Evolutionary conservation across 2,888 invertebrate genomes (phyloP), one percentile per base, ranked within the genome.

Genomic region (Drosophila pegasa): DNA sequence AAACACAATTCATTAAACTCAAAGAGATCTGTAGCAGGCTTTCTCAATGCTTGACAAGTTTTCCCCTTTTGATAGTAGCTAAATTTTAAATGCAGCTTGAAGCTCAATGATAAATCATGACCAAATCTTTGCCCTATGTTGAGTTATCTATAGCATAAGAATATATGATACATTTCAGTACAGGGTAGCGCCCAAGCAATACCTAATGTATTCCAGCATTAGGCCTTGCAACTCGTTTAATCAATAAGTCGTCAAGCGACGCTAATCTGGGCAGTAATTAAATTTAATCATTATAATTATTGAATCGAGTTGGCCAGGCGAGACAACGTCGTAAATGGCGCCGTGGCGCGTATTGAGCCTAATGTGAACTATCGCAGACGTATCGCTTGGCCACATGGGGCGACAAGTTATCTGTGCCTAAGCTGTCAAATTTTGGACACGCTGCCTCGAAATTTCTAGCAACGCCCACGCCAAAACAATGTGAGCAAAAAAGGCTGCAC

Each of bases 361-460:
- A 41, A 47, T 50, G 33, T 20, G 50, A 50, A 33, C n/a, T 68
- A 56, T 12, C 27, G 50, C 52, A 38, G 62, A 54, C 20, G 18
- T 45, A 27, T 45, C 27, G 25, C 52, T 48, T 48, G 65, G 51
- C 68, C 75, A 68, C 63, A 74, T 69, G 75, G 55, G 56, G 75
- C 57, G 60, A 52, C 29, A 25, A 40, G 54, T 68, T 59, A 61
- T 41, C 70, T 35, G 40, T 67, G 78, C 60, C 47, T 45, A 52
- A 60, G 74, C 60, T 74, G 78, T 64, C 78, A 78, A 58, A 52
- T 66, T 50, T 71, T 66, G 61, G 56, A 63, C 71, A 79, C 66
- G 57, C 63, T 45, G 29, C 18, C 56, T 40, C 33, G 58, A 63
- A 60, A 65, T 66, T 59, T 57, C 66, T 64, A 48, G 60, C 31